A percentile compares a stretch with the other conserved stretches of the same genome.
Evolutionary conservation across 2,113 vertebrate species (phyloP).

Genomic region (Xiphorhynchus elegans): DNA sequence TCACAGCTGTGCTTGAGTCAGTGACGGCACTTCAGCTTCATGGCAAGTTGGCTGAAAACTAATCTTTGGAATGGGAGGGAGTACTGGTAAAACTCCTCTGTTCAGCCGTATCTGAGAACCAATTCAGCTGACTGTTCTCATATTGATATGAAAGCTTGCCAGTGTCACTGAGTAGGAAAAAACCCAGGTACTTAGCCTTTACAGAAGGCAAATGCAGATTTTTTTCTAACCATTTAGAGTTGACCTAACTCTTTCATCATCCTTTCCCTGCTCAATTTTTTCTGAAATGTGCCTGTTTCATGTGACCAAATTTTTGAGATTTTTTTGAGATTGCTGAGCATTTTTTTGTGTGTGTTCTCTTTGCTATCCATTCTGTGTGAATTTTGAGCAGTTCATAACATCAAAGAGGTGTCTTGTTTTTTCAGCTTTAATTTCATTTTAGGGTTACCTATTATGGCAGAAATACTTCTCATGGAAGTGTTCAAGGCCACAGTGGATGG

Average conservation of each 20-base stretch:
- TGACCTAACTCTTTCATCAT: not conserved
- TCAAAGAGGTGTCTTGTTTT: not conserved
- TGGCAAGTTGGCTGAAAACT: not conserved
- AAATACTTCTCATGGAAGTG: not conserved
- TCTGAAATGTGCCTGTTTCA: not conserved
- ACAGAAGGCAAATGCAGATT: not conserved
- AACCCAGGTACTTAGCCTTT: not conserved
- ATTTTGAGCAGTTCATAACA: not conserved
- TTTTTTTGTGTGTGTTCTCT: not conserved
- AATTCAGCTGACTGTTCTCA: not conserved
- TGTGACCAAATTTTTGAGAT: not conserved
- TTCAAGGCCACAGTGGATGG: not conserved
- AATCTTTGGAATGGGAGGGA: not conserved
- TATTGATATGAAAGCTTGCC: not conserved
- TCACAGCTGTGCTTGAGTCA: not conserved
- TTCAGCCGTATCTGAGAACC: not conserved
- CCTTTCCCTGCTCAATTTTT: not conserved
- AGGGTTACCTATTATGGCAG: not conserved
- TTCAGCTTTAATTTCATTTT: not conserved
- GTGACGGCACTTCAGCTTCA: not conserved
- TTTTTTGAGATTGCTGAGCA: not conserved
- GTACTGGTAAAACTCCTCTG: not conserved
- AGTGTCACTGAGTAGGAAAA: not conserved
- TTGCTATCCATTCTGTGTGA: not conserved
- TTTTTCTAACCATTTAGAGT: not conserved